phyloP scores from a whole-genome alignment of 2,797 vertebrate species.

The Schizopygopsis malacanthus region DNA sequence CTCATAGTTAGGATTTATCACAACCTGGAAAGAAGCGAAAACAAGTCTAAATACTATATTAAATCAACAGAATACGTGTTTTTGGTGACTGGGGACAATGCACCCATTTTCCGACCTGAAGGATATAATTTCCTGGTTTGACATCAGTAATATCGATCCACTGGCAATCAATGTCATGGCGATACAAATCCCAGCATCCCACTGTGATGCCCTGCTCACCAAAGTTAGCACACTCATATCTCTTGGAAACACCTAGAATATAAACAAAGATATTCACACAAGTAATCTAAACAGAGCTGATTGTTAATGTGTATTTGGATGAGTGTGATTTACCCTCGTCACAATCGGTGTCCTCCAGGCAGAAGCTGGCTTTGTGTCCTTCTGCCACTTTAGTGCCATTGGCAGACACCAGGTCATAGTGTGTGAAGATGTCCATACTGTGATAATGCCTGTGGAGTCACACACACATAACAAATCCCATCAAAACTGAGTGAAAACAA shows the following conservation, averaged over 20 bases:
- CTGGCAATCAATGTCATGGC: slow-evolving; percentile 98
- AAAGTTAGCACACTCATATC: slow-evolving; percentile 98
- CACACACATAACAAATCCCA: slow-evolving; percentile 27
- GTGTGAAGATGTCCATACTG: slow-evolving; percentile 98
- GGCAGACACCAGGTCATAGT: slow-evolving; percentile 91
- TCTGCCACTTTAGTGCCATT: slow-evolving; percentile 95
- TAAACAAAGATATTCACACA: not conserved
- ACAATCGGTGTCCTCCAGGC: slow-evolving; percentile 94
- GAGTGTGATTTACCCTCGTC: slow-evolving; percentile 82
- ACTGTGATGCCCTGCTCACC: slow-evolving; percentile 98
- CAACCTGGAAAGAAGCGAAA: slow-evolving; percentile 76
- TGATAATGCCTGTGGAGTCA: slow-evolving; percentile 89
- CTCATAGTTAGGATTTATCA: slow-evolving; percentile 95
- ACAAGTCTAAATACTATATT: not conserved
- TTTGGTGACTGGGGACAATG: not conserved
- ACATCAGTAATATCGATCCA: slow-evolving; percentile 97
- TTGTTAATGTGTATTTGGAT: not conserved
- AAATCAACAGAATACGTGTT: not conserved
- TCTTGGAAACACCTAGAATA: slow-evolving; percentile 86
- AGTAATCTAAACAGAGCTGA: not conserved
- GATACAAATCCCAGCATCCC: slow-evolving; percentile 96
- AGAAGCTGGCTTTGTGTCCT: slow-evolving; percentile 98
- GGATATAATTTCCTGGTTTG: slow-evolving; percentile 94
- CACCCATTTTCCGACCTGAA: slow-evolving; percentile 82
- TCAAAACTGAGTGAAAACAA: not conserved